Base-by-base conservation (phyloP, 2,888 invertebrate species). In the Tethea ocularis region DNA sequence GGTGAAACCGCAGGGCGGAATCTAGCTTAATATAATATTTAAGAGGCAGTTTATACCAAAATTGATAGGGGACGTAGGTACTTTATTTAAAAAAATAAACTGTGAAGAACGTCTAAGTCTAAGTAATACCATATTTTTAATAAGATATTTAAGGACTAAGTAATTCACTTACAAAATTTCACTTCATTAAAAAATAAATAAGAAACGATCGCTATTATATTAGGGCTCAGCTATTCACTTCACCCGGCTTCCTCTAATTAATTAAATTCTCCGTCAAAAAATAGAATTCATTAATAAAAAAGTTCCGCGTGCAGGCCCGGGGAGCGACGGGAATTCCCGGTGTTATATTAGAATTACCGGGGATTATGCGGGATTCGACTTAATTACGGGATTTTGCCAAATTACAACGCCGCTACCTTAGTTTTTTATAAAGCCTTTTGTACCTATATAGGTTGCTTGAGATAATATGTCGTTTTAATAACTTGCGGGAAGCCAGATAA, bases 241-340 rank as follows among this genome's bases (percentile, higher is more conserved):
- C 51, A 64, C 69, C 66, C 59, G 63, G 63, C 67, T 67, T 70
- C 67, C 66, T 71, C 69, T 78, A 75, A 84, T 85, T 86, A 85
- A 84, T 82, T 80, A 83, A 83, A 83, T 83, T 84, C 77, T 64
- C 67, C 75, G 72, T 78, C 75, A 77, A 82, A 83, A 84, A 86
- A 85, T 84, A 78, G 76, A 82, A 83, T 82, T 81, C 74, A 83
- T 86, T 86, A 80, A 82, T 80, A 82, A 84, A 84, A 83, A 84
- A 77, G 71, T 77, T 76, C 66, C 66, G 61, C 60, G 62, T 61
- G 68, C 65, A 6, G 38, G 38, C n/a, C n/a, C 38, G 38, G 38
- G 38, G 38, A 38, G n/a, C n/a, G 15, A n/a, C 63, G 68, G 71
- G 75, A 68, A 76, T 75, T 75, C 79, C 78, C 78, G 76, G 79